phyloP scores from a whole-genome alignment of 1,140 invertebrate species.

The Ganaspis sp. region DNA sequence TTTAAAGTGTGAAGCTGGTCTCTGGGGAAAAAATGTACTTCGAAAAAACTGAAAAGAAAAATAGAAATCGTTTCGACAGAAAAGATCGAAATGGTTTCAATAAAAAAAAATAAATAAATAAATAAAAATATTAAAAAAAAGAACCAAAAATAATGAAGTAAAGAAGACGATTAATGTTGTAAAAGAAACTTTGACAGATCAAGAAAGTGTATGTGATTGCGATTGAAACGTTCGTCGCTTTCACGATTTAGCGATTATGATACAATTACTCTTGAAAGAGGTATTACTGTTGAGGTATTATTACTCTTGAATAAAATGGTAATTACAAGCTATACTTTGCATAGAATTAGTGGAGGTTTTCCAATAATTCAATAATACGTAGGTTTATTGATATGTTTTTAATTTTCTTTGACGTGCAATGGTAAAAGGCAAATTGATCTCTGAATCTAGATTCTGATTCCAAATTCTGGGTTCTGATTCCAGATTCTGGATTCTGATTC shows the following conservation, averaged over 20 bases:
- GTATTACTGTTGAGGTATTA: slow-evolving; percentile 19
- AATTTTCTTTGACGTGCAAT: slow-evolving; percentile 53
- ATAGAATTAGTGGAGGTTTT: slow-evolving; percentile 91
- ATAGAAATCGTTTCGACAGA: not conserved
- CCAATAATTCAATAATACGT: slow-evolving; percentile 73
- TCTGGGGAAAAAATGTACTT: not conserved
- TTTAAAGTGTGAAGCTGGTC: not conserved
- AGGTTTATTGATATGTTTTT: slow-evolving; percentile 65
- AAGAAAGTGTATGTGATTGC: not conserved
- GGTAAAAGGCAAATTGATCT: too few relatives aligned
- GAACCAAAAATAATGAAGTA: not conserved
- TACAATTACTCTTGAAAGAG: not conserved
- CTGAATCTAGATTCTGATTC: too few relatives aligned
- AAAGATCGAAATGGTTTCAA: not conserved
- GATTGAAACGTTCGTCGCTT: not conserved
- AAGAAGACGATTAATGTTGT: not conserved
- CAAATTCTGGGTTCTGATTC: too few relatives aligned
- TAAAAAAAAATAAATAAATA: not conserved
- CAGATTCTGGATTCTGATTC: not conserved
- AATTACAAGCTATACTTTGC: slow-evolving; percentile 91
- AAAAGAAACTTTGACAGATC: too few relatives aligned
- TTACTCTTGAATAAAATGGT: slow-evolving; percentile 34
- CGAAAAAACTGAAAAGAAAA: not conserved
- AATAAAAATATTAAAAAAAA: not conserved
- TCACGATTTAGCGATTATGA: not conserved